Base-by-base conservation (phyloP, 2,113 vertebrate genomes). In the Alethe diademata region DNA sequence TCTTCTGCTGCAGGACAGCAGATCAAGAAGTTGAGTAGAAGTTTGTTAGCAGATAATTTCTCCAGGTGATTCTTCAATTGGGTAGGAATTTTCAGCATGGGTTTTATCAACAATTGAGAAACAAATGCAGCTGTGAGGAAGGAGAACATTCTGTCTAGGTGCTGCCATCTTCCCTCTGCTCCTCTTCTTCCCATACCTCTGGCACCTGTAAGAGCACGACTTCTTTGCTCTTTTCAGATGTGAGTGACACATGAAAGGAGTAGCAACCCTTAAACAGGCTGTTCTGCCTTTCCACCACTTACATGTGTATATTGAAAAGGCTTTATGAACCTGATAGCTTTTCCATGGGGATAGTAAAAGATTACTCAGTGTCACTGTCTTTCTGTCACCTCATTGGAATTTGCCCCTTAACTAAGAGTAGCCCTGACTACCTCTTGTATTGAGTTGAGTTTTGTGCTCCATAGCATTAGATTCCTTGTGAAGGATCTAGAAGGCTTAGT, bases 291-390 rank as follows among this genome's bases (percentile, higher is more conserved):
- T 73, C 76, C 40, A 16, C 29, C n/a, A 19, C 36, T 84, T 78
- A 36, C 0, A 7, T 5, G 11, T 76, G 17, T 0, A 0, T 56
- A 47, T 9, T 11, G 14, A 65, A 72, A 70, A 89, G 33, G 24
- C 36, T 74, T 85, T 54, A 25, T 28, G 85, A 76, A 74, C 22
- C 38, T 54, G 50, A 38, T 69, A 45, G 12, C 31, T 91, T 91
- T 79, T 53, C 36, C 31, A 4, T 65, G 29, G 18, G 9, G 24
- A 1, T 58, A 26, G 42, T 36, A n/a, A 69, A 51, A 66, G 72
- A 57, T 76, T 47, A 17, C 19, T 71, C 19, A 5, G 35, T 8
- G 7, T 84, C 16, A 4, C 28, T 43, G 19, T 62, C 43, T 35
- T 72, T 64, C 58, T 69, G 10, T 64, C 38, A 29, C 9, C n/a